Percentiles rank a stretch among this genome's conserved stretches.
These are phyloP conservation scores for Gryllus longicercus DNA, from an alignment of 2,888 invertebrate species.

Conservation along the genomic window DNA sequence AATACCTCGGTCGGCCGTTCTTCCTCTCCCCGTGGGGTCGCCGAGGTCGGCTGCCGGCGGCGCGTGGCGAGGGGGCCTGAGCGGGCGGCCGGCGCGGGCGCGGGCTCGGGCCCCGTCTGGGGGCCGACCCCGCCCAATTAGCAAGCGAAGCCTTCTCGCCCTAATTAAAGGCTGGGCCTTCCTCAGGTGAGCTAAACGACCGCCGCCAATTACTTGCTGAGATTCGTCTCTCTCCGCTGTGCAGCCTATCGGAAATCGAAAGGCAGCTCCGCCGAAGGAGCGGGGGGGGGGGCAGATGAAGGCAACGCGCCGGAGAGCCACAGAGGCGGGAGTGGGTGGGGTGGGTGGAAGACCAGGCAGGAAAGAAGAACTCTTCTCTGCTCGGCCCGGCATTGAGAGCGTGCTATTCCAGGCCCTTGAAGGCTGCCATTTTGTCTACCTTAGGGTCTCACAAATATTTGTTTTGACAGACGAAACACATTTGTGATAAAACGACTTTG, in stretches of 20 bases:
- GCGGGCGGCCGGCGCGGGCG: too few species aligned
- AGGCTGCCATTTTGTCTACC: too few species aligned
- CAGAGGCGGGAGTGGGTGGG: background rate
- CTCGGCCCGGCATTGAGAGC: too few species aligned
- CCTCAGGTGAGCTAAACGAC: slow-evolving; percentile 9
- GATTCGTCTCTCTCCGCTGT: slow-evolving; percentile 1
- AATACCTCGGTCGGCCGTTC: too few species aligned
- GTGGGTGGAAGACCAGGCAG: background rate
- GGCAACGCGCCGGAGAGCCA: too few species aligned
- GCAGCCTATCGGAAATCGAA: background rate
- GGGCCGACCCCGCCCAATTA: slow-evolving; percentile 1
- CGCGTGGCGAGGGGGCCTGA: too few species aligned
- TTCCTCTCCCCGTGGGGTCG: too few species aligned
- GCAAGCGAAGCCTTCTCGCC: background rate
- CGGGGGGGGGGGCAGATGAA: background rate
- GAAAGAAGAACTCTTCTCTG: background rate
- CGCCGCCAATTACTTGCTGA: slow-evolving; percentile 17
- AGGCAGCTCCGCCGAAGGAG: background rate
- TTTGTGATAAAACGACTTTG: too few species aligned
- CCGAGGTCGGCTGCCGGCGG: too few species aligned
- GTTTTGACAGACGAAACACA: too few species aligned
- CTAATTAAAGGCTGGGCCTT: slow-evolving; percentile 7
- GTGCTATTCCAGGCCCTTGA: too few species aligned
- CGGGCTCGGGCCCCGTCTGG: background rate
- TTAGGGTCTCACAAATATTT: too few species aligned